phyloP scores from a whole-genome alignment of 2,797 vertebrate genomes.

The Zenarchopterus dispar region DNA sequence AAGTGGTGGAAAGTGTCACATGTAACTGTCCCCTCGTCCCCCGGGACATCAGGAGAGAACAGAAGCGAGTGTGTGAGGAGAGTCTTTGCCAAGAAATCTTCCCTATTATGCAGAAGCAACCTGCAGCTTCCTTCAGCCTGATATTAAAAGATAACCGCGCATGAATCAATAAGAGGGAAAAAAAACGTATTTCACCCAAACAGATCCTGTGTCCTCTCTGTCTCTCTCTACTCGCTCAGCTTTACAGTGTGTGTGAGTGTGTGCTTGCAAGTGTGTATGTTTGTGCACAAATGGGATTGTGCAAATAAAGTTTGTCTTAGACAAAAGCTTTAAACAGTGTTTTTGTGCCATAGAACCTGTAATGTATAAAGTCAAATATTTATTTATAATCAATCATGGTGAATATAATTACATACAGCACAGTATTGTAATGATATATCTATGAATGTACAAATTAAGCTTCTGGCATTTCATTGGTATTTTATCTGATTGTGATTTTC shows the following conservation, averaged over 20 bases:
- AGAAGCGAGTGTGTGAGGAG: conserved; percentile 1
- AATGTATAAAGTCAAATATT: conserved; percentile 63
- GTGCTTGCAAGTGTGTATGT: conserved; percentile 3
- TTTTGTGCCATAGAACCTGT: conserved; percentile 69
- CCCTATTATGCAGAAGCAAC: conserved; percentile 19
- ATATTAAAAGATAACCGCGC: conserved; percentile 69
- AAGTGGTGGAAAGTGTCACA: conserved; percentile 44
- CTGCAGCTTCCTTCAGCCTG: conserved; percentile 51
- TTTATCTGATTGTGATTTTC: conserved; percentile 73
- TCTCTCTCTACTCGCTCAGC: conserved; percentile 52
- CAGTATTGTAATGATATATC: conserved; percentile 70
- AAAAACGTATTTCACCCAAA: conserved; percentile 49
- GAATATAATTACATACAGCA: conserved; percentile 67
- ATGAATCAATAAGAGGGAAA: conserved; percentile 60
- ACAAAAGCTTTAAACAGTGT: conserved; percentile 68
- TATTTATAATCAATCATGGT: conserved; percentile 67
- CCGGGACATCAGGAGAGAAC: conserved; percentile 35
- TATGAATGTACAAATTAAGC: conserved; percentile 72
- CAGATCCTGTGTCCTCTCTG: conserved; percentile 39
- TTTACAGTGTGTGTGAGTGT: conserved; percentile 13
- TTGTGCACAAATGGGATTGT: conserved; percentile 23
- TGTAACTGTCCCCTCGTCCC: conserved; percentile 51
- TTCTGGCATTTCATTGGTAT: conserved; percentile 64
- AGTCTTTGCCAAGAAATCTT: conserved; percentile 43
- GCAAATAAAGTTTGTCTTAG: conserved; percentile 54